A percentile compares a stretch with the other conserved stretches of the same genome.
These are phyloP conservation scores for Hoplostethus mediterraneus DNA, from an alignment of 2,797 vertebrate species.

Conservation along the genomic window DNA sequence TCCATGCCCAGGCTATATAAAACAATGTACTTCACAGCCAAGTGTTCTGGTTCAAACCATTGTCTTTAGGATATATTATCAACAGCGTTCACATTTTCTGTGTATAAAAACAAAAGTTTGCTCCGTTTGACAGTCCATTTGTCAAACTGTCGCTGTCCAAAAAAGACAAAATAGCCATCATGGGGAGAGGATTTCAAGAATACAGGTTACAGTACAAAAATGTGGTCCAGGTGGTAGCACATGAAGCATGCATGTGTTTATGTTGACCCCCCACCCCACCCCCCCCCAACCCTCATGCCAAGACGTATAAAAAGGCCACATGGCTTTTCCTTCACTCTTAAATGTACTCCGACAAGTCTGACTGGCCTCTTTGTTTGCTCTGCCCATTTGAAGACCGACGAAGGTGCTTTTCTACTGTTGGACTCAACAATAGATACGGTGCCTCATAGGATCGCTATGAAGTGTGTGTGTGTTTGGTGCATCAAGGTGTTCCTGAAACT, in stretches of 20 bases:
- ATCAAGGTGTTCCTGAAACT: conserved; percentile 20
- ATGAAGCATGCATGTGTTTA: conserved; percentile 79
- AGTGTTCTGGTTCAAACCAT: conserved; percentile 59
- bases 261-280: conserved; percentile 46
- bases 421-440: conserved; percentile 30
- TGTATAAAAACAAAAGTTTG: conserved; percentile 67
- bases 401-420: conserved; percentile 66
- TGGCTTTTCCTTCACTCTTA: conserved; percentile 81
- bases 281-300: conserved; percentile 62
- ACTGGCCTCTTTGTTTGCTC: conserved; percentile 65
- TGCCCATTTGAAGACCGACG: conserved; percentile 57
- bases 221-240: conserved; percentile 72
- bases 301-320: conserved; percentile 83
- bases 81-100: conserved; percentile 79
- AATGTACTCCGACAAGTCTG: conserved; percentile 53
- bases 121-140: conserved; percentile 48
- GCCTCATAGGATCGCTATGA: conserved; percentile 23
- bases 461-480: conserved; percentile 46
- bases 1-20: conserved; percentile 47
- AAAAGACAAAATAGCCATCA: conserved; percentile 65
- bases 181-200: conserved; percentile 79
- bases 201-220: conserved; percentile 85
- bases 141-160: conserved; percentile 50
- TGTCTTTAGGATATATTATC: conserved; percentile 64
- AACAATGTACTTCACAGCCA: conserved; percentile 68